Evolutionary conservation across 2,797 vertebrate genomes (phyloP).

Genomic region (Cygnus olor): DNA sequence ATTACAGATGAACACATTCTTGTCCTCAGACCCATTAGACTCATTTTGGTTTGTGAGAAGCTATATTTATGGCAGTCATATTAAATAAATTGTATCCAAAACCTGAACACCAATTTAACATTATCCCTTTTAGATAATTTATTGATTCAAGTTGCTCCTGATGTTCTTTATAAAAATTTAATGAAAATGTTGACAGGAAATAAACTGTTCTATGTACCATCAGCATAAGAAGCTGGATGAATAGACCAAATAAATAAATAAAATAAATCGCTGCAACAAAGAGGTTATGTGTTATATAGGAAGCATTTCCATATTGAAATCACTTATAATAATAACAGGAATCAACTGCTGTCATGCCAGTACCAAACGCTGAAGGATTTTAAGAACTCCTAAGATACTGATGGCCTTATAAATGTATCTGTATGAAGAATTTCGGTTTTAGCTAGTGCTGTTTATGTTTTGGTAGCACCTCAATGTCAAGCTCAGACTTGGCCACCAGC

Average conservation of each 20-base stretch:
- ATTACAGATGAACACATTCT: neutral
- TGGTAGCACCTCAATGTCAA: neutral
- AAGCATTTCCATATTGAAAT: neutral
- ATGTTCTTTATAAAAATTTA: constrained; percentile 44
- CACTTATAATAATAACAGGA: constrained; percentile 13
- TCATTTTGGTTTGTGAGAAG: neutral
- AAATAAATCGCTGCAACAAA: neutral
- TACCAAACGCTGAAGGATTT: neutral
- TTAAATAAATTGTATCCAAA: constrained; percentile 19
- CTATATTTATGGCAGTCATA: neutral
- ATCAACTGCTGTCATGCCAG: neutral
- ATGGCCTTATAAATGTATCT: neutral
- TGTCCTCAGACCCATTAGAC: neutral
- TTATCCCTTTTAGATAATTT: constrained; percentile 47
- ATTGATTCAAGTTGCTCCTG: constrained; percentile 20
- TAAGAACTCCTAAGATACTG: neutral
- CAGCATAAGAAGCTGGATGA: neutral
- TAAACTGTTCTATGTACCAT: neutral
- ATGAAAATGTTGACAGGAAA: neutral
- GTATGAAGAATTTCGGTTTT: neutral
- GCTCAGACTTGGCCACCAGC: neutral
- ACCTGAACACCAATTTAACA: constrained; percentile 17
- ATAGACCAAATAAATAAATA: constrained; percentile 38
- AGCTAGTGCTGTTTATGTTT: neutral
- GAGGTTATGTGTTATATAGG: neutral